Conservation (phyloP, 2,113 vertebrate species). For the Hippocampus mohnikei region DNA sequence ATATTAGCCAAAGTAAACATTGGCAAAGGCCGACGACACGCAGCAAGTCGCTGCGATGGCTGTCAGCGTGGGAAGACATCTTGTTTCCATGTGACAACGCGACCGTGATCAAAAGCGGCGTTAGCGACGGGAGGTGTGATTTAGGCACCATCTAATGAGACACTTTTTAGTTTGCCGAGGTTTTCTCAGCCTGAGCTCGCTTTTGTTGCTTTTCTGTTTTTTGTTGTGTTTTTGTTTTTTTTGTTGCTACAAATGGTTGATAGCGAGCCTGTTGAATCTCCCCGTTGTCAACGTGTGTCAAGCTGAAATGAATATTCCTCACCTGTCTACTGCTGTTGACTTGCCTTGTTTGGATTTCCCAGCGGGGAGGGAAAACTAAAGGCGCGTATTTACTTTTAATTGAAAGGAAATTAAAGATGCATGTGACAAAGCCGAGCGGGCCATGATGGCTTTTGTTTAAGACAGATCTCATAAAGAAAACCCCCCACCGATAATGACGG, state of each 20-base stretch:
- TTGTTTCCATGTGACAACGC: not conserved
- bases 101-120: not conserved
- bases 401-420: constrained; percentile 84
- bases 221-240: not conserved
- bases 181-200: not conserved
- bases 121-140: not conserved
- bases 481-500: constrained; percentile 76
- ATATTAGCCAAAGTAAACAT: not conserved
- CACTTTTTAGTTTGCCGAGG: not conserved
- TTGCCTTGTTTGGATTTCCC: constrained; percentile 80
- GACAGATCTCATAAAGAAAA: constrained; percentile 80
- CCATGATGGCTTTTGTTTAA: constrained; percentile 82
- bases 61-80: not conserved
- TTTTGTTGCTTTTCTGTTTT: not conserved
- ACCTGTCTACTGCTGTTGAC: constrained; percentile 79
- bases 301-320: constrained; percentile 72
- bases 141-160: not conserved
- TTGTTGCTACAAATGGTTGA: not conserved
- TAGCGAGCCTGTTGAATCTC: constrained; percentile 1
- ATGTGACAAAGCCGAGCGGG: constrained; percentile 70
- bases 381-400: constrained; percentile 82
- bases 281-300: not conserved
- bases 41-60: not conserved
- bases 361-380: constrained; percentile 75
- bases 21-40: not conserved